Conservation (phyloP, 2,113 vertebrate genomes). For the Vombatus ursinus region DNA sequence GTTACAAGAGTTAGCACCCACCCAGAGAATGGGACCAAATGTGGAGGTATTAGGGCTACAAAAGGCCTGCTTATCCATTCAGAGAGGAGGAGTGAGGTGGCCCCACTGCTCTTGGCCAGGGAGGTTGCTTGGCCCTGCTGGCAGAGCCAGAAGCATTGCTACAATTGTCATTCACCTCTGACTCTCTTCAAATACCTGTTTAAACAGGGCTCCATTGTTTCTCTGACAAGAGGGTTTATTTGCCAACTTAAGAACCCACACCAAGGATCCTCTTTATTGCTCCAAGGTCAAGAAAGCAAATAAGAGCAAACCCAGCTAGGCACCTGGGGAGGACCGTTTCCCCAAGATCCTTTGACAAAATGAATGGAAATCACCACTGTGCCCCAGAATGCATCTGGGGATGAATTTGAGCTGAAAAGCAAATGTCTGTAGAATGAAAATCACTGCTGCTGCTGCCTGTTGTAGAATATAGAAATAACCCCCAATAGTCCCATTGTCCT, state of each 20-base stretch:
- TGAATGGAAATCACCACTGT: constrained; percentile 29
- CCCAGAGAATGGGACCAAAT: constrained; percentile 20
- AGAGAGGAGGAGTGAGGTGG: too few relatives aligned
- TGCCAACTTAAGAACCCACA: constrained; percentile 36
- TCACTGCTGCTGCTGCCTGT: not conserved
- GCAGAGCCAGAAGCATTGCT: not conserved
- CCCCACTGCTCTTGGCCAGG: not conserved
- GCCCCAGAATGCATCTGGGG: constrained; percentile 49
- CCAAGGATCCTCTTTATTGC: constrained; percentile 25
- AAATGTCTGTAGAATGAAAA: constrained; percentile 37
- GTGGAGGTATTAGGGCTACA: constrained; percentile 34
- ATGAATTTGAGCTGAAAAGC: constrained; percentile 42
- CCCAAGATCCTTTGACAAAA: constrained; percentile 39
- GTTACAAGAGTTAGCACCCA: not conserved
- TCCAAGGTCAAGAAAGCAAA: constrained; percentile 44
- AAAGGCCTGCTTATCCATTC: not conserved
- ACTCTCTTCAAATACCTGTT: constrained; percentile 39
- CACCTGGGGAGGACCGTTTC: not conserved
- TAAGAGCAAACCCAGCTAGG: not conserved
- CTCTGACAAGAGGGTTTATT: constrained; percentile 23
- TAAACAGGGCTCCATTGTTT: not conserved
- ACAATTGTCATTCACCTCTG: constrained; percentile 29
- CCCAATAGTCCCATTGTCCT: too few relatives aligned
- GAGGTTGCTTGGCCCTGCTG: too few relatives aligned
- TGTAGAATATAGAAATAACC: too few relatives aligned